Evolutionary conservation across 1,140 invertebrate species (phyloP), one percentile per base, ranked within the genome.

Genomic region (Bombus vancouverensis): DNA sequence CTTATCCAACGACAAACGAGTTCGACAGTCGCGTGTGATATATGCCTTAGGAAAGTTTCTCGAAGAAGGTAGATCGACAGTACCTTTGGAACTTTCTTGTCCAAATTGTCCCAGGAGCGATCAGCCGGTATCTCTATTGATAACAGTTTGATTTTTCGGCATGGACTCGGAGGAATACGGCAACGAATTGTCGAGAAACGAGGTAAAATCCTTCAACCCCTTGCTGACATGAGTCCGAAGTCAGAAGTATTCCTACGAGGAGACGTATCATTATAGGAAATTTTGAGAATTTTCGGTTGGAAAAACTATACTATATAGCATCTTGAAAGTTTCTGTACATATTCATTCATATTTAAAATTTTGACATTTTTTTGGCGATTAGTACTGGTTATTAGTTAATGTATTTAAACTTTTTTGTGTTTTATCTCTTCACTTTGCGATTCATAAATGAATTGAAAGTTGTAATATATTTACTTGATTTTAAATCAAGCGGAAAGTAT

Each of bases 1-100:
- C 92, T 95, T 90, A 90, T 93, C 91, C 90, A 90, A 93, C 90
- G 93, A 93, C 91, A 94, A 94, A 94, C 89, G 91, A 82, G 84
- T 88, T 85, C 90, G 89, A 91, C 94, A 95, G 93, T 94, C 88
- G 91, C 85, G 91, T 88, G 88, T 92, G 93, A 94, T 85, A 86
- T 77, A 88, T 89, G 91, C 80, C 88, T 93, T 87, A 89, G 76
- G 72, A 81, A 32, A 80, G 79, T 73, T 68, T 37, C 32, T 57
- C n/a, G 79, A 83, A 70, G 75, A 85, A 85, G 86, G 57, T 47
- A 44, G 53, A 34, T 78, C 81, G 39, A 59, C 79, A 81, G 78
- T 87, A 79, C 80, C 87, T 37, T 57, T 32, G 18, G 2, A 32
- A 44, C 18, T 22, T 80, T 65, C 32, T 65, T n/a, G 4, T 39